Evolutionary conservation across 2,797 vertebrate species (phyloP).

Genomic region (Diceros bicornis): DNA sequence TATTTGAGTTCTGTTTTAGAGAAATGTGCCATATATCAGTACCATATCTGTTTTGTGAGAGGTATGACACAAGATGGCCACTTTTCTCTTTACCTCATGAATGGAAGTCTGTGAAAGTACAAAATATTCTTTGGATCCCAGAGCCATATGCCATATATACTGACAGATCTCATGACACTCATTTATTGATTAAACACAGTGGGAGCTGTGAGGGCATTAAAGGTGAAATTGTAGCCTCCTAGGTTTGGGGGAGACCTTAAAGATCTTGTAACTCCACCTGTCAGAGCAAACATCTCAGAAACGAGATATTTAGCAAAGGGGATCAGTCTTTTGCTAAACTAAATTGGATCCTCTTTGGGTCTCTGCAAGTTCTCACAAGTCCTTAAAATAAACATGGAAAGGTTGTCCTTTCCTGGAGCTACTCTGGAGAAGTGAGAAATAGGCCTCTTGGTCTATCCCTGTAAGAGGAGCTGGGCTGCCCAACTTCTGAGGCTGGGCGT

Average conservation of each 20-base stretch:
- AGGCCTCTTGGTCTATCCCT: background rate
- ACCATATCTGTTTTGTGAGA: background rate
- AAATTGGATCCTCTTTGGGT: background rate
- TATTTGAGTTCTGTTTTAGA: background rate
- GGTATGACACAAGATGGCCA: background rate
- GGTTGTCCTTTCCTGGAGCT: background rate
- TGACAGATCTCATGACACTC: background rate
- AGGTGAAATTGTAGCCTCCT: background rate
- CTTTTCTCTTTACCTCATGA: background rate
- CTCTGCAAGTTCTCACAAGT: background rate
- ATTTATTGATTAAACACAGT: background rate
- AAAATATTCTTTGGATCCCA: slow-evolving; percentile 42
- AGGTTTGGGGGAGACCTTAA: background rate
- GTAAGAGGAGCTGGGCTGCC: background rate
- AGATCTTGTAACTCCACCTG: background rate
- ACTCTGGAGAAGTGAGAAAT: slow-evolving; percentile 30
- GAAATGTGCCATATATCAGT: background rate
- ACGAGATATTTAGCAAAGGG: background rate
- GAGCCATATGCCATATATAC: background rate
- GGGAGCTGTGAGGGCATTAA: background rate
- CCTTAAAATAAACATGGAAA: background rate
- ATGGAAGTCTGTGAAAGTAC: background rate
- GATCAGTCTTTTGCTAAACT: slow-evolving; percentile 16
- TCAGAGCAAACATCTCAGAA: slow-evolving; percentile 52
- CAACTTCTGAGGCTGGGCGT: background rate